Percentiles rank a stretch among this genome's conserved stretches.
These are phyloP conservation scores for Ascaphus truei DNA, from an alignment of 2,113 vertebrate species.

Conservation along the genomic window DNA sequence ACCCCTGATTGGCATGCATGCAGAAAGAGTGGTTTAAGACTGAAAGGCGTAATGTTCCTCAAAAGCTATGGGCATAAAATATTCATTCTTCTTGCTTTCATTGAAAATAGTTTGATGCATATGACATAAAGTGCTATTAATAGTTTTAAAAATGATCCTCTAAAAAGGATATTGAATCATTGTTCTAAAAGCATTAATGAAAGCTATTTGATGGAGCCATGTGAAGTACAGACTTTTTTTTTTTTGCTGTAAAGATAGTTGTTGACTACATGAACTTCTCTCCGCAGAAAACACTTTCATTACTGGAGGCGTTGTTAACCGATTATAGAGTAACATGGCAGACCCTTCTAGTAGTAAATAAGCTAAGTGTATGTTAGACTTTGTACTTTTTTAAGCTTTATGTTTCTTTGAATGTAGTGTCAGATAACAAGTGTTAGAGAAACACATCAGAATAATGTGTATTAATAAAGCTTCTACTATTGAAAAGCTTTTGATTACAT, in stretches of 20 bases:
- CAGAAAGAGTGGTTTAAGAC: slow-evolving; percentile 54
- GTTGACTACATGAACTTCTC: no score
- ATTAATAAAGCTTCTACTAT: slow-evolving; percentile 46
- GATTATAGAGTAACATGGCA: no score
- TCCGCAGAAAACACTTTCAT: no score
- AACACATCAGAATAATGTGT: slow-evolving; percentile 24
- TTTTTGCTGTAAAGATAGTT: no score
- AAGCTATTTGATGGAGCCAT: not conserved
- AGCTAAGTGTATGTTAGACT: no score
- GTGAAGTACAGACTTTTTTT: not conserved
- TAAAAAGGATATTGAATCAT: slow-evolving; percentile 54
- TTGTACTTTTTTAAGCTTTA: no score
- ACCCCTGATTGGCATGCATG: slow-evolving; percentile 55
- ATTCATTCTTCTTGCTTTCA: slow-evolving; percentile 61
- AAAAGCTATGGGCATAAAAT: slow-evolving; percentile 61
- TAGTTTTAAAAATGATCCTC: slow-evolving; percentile 56
- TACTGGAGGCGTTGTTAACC: no score
- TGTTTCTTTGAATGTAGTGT: no score
- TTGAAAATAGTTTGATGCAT: slow-evolving; percentile 51
- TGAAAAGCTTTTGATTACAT: slow-evolving; percentile 46
- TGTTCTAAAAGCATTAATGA: slow-evolving; percentile 42
- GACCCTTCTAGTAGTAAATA: no score
- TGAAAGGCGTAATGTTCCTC: slow-evolving; percentile 56
- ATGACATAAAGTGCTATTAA: slow-evolving; percentile 58
- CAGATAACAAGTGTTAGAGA: no score